Evolutionary conservation across 2,888 invertebrate genomes (phyloP), one percentile per base, ranked within the genome.

Genomic region (Julus scanicus): DNA sequence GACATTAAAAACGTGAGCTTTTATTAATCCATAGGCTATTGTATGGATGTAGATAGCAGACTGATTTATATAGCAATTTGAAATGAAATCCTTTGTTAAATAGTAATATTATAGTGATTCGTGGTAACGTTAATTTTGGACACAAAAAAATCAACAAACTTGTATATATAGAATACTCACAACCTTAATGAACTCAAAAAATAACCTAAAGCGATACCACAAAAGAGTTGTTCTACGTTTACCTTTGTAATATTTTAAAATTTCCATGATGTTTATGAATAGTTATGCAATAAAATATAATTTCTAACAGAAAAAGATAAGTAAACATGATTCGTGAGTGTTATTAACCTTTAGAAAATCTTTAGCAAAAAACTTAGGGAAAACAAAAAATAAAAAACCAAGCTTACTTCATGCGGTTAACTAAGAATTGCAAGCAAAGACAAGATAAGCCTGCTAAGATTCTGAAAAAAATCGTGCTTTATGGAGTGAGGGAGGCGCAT

Each of bases 251-350:
- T 71, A 71, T 71, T 71, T 71, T 71, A 71, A 29, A 20, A 71
- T 71, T 71, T 71, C 20, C 9, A 11, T 29, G 71, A 71, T 71
- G 71, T 29, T 71, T 71, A 71, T 71, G 71, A 71, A 71, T 71
- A 71, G 71, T 71, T 29, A 71, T 29, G 71, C 71, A 71, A 71
- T 71, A 71, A 71, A 71, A 71, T 20, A 71, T 71, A 29, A 29
- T 71, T 71, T 71, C 9, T 29, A 29, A 71, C 71, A 20, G 29
- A 71, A 71, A 71, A 71, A 63, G n/a, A 4, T 71, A 71, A 29
- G 71, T 71, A 71, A 71, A 71, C 29, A 71, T 29, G 71, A 20
- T 71, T 71, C 6, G 29, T 8, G 20, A 71, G 71, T 71, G 71
- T n/a, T 63, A n/a, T 63, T 71, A 71, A 71, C 71, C 71, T 71